Evolutionary conservation across 1,140 invertebrate genomes (phyloP).

Genomic region (Hylyphantes graminicola): DNA sequence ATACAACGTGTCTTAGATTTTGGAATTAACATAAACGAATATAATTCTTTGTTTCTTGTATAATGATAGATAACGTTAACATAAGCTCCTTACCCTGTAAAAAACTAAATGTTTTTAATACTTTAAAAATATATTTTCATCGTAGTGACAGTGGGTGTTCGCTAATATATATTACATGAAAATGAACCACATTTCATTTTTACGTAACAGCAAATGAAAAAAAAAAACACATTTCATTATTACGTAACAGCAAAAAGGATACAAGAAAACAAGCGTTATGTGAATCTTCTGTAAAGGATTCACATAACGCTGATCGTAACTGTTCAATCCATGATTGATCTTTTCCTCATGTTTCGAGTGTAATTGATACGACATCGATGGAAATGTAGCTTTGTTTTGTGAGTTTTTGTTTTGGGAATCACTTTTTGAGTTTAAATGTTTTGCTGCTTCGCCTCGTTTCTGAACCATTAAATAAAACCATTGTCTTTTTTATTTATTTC

Average conservation of each 20-base stretch:
- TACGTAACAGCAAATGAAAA: not conserved
- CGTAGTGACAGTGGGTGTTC: too few species aligned
- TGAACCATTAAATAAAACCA: conserved; percentile 51
- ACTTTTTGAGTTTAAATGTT: conserved; percentile 53
- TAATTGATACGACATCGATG: conserved; percentile 44
- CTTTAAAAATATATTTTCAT: too few species aligned
- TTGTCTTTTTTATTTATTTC: conserved; percentile 29
- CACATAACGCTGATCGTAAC: conserved; percentile 20
- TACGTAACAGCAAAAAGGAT: too few species aligned
- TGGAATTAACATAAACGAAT: too few species aligned
- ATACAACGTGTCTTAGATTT: too few species aligned
- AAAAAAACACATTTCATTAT: not conserved
- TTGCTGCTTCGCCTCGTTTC: conserved; percentile 40
- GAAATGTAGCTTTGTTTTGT: conserved; percentile 42
- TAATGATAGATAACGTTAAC: too few species aligned
- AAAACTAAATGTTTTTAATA: too few species aligned
- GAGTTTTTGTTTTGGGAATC: conserved; percentile 28
- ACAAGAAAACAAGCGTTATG: too few species aligned
- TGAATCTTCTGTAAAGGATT: conserved; percentile 17
- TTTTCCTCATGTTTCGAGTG: conserved; percentile 33
- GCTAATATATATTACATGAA: not conserved
- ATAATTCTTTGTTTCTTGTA: too few species aligned
- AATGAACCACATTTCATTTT: not conserved
- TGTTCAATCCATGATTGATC: conserved; percentile 51
- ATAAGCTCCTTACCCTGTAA: too few species aligned